These are phyloP conservation scores for Poeciliopsis occidentalis DNA, from an alignment of 2,113 vertebrate genomes.

Conservation along the genomic window DNA sequence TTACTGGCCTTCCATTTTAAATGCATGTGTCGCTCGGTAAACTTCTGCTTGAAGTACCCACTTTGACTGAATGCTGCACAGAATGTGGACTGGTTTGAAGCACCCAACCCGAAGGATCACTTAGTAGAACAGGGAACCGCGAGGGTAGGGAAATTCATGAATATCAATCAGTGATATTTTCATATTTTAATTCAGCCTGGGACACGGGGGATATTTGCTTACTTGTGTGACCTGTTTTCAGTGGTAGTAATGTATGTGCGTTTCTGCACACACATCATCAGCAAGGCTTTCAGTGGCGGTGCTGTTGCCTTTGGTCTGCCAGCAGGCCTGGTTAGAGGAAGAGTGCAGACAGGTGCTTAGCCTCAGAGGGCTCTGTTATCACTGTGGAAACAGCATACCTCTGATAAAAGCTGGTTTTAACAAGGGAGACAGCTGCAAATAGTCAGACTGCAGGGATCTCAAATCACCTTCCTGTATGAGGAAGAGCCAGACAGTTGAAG, in stretches of 20 bases:
- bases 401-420: constrained; percentile 58
- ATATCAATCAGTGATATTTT: constrained; percentile 17
- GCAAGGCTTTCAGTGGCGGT: constrained; percentile 9
- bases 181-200: not conserved
- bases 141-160: not conserved
- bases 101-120: not conserved
- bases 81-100: not conserved
- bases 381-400: constrained; percentile 47
- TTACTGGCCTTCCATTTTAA: not conserved
- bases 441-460: constrained; percentile 27
- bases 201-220: constrained; percentile 7
- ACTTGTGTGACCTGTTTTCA: not conserved
- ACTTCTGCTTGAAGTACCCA: not conserved
- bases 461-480: constrained; percentile 33
- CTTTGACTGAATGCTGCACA: not conserved
- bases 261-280: constrained; percentile 1
- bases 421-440: constrained; percentile 18
- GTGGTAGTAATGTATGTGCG: constrained; percentile 3
- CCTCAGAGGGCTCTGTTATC: constrained; percentile 53
- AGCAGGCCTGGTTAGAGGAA: constrained; percentile 10
- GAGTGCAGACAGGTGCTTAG: constrained; percentile 20
- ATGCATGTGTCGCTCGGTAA: too few relatives aligned
- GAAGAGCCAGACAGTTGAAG: constrained; percentile 14
- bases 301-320: constrained; percentile 22
- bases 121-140: not conserved